Base-by-base conservation (phyloP, 1,140 invertebrate species). In the Dolichoris vasculosae region DNA sequence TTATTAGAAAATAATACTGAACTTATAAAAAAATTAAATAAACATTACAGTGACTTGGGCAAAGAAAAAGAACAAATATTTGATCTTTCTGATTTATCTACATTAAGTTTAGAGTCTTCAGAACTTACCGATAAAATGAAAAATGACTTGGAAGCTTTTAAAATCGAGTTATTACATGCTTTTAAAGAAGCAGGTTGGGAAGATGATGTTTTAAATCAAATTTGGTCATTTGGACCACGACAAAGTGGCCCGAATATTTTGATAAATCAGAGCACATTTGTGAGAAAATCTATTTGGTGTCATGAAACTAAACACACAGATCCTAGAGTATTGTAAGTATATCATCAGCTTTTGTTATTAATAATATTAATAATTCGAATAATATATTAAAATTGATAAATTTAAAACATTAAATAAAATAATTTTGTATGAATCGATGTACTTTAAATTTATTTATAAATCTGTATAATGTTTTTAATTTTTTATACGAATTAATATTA, bases 201-300 rank as follows among this genome's bases (percentile, higher is more conserved):
- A 88, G 94, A 93, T 73, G 93, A 95, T 71, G 90, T 95, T 83
- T 93, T 97, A 1, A 94, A 97, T 82, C 94, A 95, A 89, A 97
- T 99, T 87, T 99, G 98, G 98, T 96, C 96, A 1, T 96, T 99
- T 90, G 98, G 98, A 0, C 98, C 98, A 23, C 95, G 96, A 86
- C 96, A 97, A 90, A 97, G 96, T 90, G 98, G 98, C 23, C 95
- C 97, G 8, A 99, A 99, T 94, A 94, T 99, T 86, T 92, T 99
- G 23, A 89, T 99, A 0, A 99, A 98, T 92, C 93, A 95, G 85
- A 93, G 90, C 32, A 95, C 95, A 90, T 96, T 95, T 86, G 90
- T 90, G n/a, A 89, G 90, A 7, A 90, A 88, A 35, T 89, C 90
- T 11, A 92, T 93, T 51, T 93, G 91, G 92, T 88, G 92, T 51